These are phyloP conservation scores for Leistus spinibarbis DNA, from an alignment of 2,888 invertebrate species.

Conservation along the genomic window DNA sequence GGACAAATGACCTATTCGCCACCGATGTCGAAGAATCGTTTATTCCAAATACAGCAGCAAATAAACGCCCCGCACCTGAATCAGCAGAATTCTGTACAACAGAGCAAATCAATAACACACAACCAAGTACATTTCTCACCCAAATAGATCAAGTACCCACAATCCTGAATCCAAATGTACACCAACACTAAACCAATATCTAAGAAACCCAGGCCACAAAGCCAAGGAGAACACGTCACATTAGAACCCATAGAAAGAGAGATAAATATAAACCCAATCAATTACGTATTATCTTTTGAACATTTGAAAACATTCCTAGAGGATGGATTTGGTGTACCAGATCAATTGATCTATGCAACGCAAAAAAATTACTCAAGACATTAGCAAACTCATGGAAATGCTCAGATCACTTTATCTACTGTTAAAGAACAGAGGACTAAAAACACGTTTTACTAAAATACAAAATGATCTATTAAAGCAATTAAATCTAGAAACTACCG, in stretches of 20 bases:
- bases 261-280: constrained; percentile 9
- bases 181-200: background rate
- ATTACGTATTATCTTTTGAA: constrained; percentile 5
- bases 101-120: background rate
- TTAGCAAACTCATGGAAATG: constrained; percentile 4
- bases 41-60: background rate
- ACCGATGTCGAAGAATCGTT: background rate
- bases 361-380: background rate
- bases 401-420: background rate
- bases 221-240: background rate
- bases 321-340: background rate
- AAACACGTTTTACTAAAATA: background rate
- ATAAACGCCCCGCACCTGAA: background rate
- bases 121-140: background rate
- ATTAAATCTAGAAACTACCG: background rate
- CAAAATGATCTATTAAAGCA: background rate
- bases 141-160: background rate
- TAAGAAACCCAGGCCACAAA: constrained; percentile 6
- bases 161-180: background rate
- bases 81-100: background rate
- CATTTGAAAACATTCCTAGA: constrained; percentile 3
- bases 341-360: background rate
- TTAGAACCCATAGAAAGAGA: background rate
- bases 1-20: background rate
- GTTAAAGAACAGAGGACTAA: background rate